Evolutionary conservation across 2,113 vertebrate species (phyloP), one percentile per base, ranked within the genome.

Genomic region (Callithrix jacchus): DNA sequence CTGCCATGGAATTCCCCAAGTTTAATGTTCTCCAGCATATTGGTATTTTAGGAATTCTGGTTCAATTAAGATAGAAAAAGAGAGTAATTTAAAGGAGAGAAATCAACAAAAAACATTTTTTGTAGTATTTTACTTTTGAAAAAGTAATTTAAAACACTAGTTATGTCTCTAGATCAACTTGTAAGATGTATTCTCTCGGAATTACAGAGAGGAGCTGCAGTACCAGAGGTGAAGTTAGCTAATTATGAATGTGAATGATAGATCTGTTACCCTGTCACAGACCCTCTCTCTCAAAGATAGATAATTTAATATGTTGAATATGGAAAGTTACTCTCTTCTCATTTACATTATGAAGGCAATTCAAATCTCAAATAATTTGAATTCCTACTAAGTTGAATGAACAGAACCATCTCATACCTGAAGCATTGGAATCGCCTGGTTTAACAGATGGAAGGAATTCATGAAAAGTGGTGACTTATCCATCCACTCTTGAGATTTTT

Each of bases 401-500:
- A 76, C 37, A 91, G 23, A 90, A 93, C 5, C 0, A 3, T 87
- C 56, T 71, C 79, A 42, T 99, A 99, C 99, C 99, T 99, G 98
- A 89, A 99, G 99, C 98, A 99, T 88, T 2, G 99, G 99, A 98
- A 99, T 97, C 0, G 99, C 99, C 89, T 99, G 95, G 83, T 98
- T 98, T 96, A 99, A 98, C 81, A 99, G 76, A 37, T 98, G 64
- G 37, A 99, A 98, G 11, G 99, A 99, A 81, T 99, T 98, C 95
- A 99, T 87, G 90, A 99, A 97, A 97, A 98, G 98, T 16, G 98
- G 98, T 18, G 99, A 99, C 32, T 98, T 98, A 76, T 99, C 97
- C 71, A 99, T 85, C 99, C 99, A 99, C 49, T 99, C 98, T 90
- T 99, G 97, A 11, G 99, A 99, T 97, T 98, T 99, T 94, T 98